Base-by-base conservation (phyloP, 2,888 invertebrate genomes). In the Formica aserva region DNA sequence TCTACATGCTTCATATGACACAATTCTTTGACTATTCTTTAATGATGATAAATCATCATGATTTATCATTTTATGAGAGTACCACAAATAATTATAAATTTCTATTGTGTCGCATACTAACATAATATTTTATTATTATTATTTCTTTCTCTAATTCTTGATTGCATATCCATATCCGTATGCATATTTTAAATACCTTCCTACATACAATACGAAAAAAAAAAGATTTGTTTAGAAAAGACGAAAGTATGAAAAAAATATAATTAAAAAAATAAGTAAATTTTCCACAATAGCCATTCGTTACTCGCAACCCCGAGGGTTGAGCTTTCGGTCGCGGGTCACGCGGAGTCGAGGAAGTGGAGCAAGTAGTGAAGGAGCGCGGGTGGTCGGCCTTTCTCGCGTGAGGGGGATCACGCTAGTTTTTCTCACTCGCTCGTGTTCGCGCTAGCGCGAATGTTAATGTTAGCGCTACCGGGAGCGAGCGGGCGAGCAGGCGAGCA, bases 401-500 rank as follows among this genome's bases (percentile, higher is more conserved):
- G 66, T 41, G 65, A 29, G 72, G 26, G 26, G 26, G 1, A 74
- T 80, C 67, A 74, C 48, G 13, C 48, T 67, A n/a, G 41, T 55
- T 9, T 26, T 62, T 62, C 22, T 13, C 45, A 32, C 32, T 67
- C 77, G 41, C 15, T 35, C 69, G 48, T 48, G 48, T n/a, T 48
- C 18, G 48, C 18, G 2, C 48, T 48, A 48, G 66, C 38, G 69
- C 69, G 69, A 66, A 45, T 65, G 45, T 57, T 32, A 45, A 66
- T 29, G 80, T 48, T 71, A 69, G 55, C 71, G 60, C 55, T 41
- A 78, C 22, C 38, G 78, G 60, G 69, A 69, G 95, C 95, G 95
- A 95, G 95, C 95, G 76, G 83, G 63, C 75, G 52, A 55, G 81
- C 87, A 89, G 87, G 95, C 95, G 95, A 95, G 95, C 95, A 95